Percentiles rank a stretch among this genome's conserved stretches.
These are phyloP conservation scores for Athene cunicularia DNA, from an alignment of 2,113 vertebrate species.

Conservation along the genomic window DNA sequence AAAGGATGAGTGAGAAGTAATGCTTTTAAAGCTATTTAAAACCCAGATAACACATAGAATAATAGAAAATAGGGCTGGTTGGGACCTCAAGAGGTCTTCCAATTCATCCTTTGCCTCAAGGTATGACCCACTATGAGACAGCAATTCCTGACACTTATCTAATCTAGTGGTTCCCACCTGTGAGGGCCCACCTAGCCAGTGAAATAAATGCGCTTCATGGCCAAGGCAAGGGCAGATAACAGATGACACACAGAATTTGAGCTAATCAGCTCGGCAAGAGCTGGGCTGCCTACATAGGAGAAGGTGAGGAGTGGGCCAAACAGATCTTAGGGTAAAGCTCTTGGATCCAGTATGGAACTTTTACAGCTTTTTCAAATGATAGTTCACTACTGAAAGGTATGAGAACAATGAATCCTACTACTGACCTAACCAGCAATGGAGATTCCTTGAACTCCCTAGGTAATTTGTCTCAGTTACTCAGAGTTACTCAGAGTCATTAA, in stretches of 20 bases:
- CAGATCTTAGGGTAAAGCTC: not conserved
- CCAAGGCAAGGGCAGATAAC: rapidly evolving
- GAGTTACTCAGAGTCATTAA: not conserved
- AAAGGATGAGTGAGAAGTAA: not conserved
- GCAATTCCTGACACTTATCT: not conserved
- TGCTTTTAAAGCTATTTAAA: not conserved
- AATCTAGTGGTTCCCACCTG: not conserved
- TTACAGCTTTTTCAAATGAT: not conserved
- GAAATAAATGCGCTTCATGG: not conserved
- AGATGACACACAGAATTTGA: not conserved
- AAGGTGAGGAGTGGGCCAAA: not conserved
- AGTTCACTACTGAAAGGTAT: not conserved
- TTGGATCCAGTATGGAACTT: not conserved
- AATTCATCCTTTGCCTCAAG: not conserved
- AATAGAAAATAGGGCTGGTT: not conserved
- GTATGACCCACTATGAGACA: not conserved
- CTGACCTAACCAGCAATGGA: not conserved
- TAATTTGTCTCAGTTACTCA: not conserved
- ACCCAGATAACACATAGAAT: not conserved
- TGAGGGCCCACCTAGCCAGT: not conserved
- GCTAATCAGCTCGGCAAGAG: not conserved
- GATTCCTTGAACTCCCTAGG: not conserved
- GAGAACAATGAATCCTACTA: not conserved
- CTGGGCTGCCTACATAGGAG: not conserved
- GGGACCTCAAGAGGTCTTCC: not conserved